Base-by-base conservation (phyloP, 2,113 vertebrate genomes). In the Maccullochella peelii region DNA sequence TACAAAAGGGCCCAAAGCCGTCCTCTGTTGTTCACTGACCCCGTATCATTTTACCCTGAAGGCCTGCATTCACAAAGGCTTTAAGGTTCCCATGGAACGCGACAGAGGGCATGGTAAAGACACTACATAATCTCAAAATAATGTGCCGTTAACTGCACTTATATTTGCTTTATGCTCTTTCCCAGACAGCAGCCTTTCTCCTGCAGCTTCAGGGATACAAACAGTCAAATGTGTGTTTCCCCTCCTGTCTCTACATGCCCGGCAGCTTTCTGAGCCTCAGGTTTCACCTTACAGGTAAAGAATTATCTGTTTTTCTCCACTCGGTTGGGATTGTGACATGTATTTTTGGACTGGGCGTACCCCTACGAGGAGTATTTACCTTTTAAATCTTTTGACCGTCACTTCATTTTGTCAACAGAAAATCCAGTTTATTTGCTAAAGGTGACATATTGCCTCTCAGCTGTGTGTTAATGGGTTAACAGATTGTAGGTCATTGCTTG, bases 211-310 rank as follows among this genome's bases (percentile, higher is more conserved):
- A 71, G 21, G 40, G 38, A 77, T 11, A 70, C 54, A 80, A 77
- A 83, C 15, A 6, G 6, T 74, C 27, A 44, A 33, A 38, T 57
- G 50, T 70, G 67, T 73, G 7, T 82, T 58, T 54, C 14, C 33
- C 55, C 50, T 90, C 92, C n/a, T 91, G 92, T 89, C 86, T 83
- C 84, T 76, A 89, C 94, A 90, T 42, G 92, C 79, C 92, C 65
- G 12, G 36, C n/a, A 36, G 58, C 81, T 79, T 70, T 78, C 88
- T 59, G 59, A 58, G 79, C 74, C 49, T 83, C 72, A 66, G 84
- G 89, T 92, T 89, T 93, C 94, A 88, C 20, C 84, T 90, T 66
- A 67, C 91, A 80, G 73, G 83, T 89, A 12, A 84, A 75, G 88
- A 87, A 63, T 74, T 83, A 88, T 87, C 69, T 86, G 78, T 79